Percentiles rank a stretch among this genome's conserved stretches.
phyloP scores from a whole-genome alignment of 1,140 invertebrate species.

The Diplogasteroides magnus region DNA sequence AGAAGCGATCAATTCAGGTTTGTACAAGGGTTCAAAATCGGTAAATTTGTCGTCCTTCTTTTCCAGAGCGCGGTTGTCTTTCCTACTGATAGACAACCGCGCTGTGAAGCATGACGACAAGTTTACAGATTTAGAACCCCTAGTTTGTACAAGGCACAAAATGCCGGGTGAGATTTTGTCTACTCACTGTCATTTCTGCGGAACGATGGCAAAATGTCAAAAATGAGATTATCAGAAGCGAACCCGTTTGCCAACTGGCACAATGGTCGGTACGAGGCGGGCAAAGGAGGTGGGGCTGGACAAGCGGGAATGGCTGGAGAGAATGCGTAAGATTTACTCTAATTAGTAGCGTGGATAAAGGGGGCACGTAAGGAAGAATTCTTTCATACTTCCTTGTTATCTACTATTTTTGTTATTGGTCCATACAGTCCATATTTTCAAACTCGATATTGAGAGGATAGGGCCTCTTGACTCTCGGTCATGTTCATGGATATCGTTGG shows the following conservation, averaged over 20 bases:
- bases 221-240: neutral
- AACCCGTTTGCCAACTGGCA: neutral
- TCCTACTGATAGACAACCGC: no score
- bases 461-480: neutral
- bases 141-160: no score
- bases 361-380: no score
- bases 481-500: neutral
- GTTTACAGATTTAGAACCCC: no score
- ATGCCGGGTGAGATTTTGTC: no score
- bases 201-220: neutral
- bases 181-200: neutral
- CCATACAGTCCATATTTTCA: slow-evolving; percentile 1
- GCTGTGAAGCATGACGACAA: no score
- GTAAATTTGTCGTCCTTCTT: slow-evolving; percentile 4
- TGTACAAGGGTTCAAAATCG: neutral
- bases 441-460: neutral
- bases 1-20: slow-evolving; percentile 17
- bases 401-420: neutral
- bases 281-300: neutral
- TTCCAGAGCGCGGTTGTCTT: no score
- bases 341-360: no score
- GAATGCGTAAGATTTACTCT: no score
- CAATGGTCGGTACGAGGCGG: neutral
- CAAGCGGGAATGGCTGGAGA: no score
- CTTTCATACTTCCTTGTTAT: slow-evolving; percentile 6